Percentiles rank a stretch among this genome's conserved stretches.
phyloP scores from a whole-genome alignment of 2,888 invertebrate genomes.

The Alentia gelatinosa region DNA sequence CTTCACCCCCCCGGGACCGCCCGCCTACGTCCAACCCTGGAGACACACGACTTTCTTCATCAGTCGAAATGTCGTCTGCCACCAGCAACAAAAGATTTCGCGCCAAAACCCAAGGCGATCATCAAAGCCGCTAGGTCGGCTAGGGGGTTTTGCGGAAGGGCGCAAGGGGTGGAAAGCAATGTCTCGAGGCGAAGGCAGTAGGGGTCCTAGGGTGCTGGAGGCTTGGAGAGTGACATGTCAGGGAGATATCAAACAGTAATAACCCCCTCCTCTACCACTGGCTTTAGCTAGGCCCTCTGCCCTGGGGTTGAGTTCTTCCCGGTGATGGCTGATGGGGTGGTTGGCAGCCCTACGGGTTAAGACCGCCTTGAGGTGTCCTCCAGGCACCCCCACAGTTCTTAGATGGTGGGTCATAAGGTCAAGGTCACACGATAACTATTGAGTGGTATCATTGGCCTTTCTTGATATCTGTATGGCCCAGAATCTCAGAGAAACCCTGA shows the following conservation, averaged over 20 bases:
- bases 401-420: background rate
- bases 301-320: no score
- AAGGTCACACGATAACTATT: background rate
- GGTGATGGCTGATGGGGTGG: background rate
- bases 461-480: background rate
- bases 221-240: background rate
- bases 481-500: no score
- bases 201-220: background rate
- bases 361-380: background rate
- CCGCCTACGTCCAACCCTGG: background rate
- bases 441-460: background rate
- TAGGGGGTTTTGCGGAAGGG: background rate
- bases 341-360: background rate
- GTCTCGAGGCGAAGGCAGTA: background rate
- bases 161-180: background rate
- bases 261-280: background rate
- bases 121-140: background rate
- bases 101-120: constrained; percentile 18
- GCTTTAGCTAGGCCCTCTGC: background rate
- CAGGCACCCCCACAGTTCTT: background rate
- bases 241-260: constrained; percentile 28
- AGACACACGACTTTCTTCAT: constrained; percentile 32
- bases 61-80: background rate
- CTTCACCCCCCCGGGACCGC: background rate
- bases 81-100: background rate